Conservation (phyloP, 2,888 invertebrate species). For the Brachynemurus nebulosus region DNA sequence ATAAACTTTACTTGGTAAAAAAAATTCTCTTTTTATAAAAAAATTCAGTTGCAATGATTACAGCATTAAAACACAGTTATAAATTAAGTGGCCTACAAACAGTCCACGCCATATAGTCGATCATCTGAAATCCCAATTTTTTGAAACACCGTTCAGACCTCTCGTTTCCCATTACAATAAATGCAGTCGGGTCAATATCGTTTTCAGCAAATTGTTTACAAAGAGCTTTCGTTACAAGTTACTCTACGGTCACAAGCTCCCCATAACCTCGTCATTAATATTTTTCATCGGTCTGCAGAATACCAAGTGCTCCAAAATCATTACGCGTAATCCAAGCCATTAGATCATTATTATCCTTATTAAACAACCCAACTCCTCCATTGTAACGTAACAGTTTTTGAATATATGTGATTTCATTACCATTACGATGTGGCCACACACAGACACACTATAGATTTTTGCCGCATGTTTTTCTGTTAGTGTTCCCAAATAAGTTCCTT, state of each 20-base stretch:
- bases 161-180: constrained; percentile 19
- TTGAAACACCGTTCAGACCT: constrained; percentile 19
- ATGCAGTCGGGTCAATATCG: constrained; percentile 16
- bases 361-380: constrained; percentile 21
- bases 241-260: too few relatives aligned
- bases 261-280: constrained; percentile 22
- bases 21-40: too few relatives aligned
- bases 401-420: constrained; percentile 18
- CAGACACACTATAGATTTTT: constrained; percentile 18
- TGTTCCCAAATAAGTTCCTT: constrained; percentile 21
- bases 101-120: constrained; percentile 3
- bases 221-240: constrained; percentile 20
- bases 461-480: constrained; percentile 18
- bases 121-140: constrained; percentile 10
- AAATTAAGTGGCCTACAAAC: too few relatives aligned
- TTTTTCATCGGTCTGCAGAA: constrained; percentile 21
- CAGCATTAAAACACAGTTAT: too few relatives aligned
- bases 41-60: too few relatives aligned
- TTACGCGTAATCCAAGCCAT: constrained; percentile 22
- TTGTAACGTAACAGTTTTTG: constrained; percentile 18
- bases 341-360: constrained; percentile 18
- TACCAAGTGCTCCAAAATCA: constrained; percentile 20
- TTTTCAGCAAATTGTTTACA: constrained; percentile 19
- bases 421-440: constrained; percentile 20
- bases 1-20: too few relatives aligned